phyloP scores from a whole-genome alignment of 2,797 vertebrate genomes.

The Ceryle rudis region DNA sequence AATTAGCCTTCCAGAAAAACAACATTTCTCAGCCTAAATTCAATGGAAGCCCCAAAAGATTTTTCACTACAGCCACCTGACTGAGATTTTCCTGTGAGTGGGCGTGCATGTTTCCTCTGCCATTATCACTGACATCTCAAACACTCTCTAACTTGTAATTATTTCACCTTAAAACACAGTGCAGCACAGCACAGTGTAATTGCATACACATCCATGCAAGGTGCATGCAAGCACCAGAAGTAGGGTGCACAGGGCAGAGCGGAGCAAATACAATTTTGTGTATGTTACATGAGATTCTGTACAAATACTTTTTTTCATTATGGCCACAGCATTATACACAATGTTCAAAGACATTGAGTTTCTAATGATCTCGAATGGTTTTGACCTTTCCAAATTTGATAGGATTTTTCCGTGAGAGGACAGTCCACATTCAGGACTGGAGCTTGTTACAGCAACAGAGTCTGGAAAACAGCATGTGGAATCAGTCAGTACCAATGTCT shows the following conservation, averaged over 20 bases:
- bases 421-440: background rate
- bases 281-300: fast-evolving
- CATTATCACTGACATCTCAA: background rate
- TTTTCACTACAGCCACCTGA: background rate
- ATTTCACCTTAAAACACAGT: background rate
- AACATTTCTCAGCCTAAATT: background rate
- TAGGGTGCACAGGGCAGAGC: background rate
- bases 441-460: constrained; percentile 21
- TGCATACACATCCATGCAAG: background rate
- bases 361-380: background rate
- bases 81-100: background rate
- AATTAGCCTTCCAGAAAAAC: background rate
- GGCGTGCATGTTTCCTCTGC: fast-evolving
- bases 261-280: background rate
- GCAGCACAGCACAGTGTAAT: background rate
- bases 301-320: background rate
- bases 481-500: constrained; percentile 67
- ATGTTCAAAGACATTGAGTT: background rate
- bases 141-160: background rate
- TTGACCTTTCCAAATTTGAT: background rate
- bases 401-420: background rate
- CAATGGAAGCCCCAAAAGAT: background rate
- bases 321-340: fast-evolving
- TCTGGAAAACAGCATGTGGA: constrained; percentile 69
- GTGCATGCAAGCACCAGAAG: background rate